phyloP scores from a whole-genome alignment of 1,140 invertebrate genomes.

The Drosophila nebulosa region DNA sequence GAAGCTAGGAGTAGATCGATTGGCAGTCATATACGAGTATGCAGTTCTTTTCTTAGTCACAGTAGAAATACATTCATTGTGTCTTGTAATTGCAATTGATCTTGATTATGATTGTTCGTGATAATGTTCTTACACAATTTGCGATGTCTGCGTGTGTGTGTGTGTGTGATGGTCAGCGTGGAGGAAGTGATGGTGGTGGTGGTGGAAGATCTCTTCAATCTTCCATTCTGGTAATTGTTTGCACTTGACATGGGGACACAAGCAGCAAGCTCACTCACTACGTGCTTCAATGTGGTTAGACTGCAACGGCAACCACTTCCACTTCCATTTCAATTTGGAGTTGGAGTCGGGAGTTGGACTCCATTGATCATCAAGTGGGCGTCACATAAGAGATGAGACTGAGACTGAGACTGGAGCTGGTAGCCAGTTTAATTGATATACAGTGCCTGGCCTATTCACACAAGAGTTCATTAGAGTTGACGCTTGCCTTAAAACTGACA shows the following conservation, averaged over 20 bases:
- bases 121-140: constrained; percentile 74
- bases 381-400: constrained; percentile 26
- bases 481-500: constrained; percentile 80
- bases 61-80: constrained; percentile 70
- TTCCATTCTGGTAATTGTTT: constrained; percentile 57
- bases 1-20: constrained; percentile 31
- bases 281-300: constrained; percentile 48
- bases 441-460: constrained; percentile 68
- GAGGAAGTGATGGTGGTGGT: constrained; percentile 5
- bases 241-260: constrained; percentile 42
- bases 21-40: constrained; percentile 14
- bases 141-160: constrained; percentile 23
- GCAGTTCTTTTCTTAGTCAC: constrained; percentile 4
- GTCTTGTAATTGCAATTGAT: constrained; percentile 80
- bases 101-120: constrained; percentile 72
- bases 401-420: not conserved
- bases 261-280: constrained; percentile 33
- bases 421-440: constrained; percentile 78
- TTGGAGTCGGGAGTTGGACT: not conserved
- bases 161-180: constrained; percentile 19
- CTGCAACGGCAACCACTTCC: not conserved
- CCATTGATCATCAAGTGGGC: constrained; percentile 55
- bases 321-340: not conserved
- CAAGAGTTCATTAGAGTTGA: constrained; percentile 81
- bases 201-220: constrained; percentile 3